These are phyloP conservation scores for Lethocerus indicus DNA, from an alignment of 1,140 invertebrate genomes.

Conservation along the genomic window DNA sequence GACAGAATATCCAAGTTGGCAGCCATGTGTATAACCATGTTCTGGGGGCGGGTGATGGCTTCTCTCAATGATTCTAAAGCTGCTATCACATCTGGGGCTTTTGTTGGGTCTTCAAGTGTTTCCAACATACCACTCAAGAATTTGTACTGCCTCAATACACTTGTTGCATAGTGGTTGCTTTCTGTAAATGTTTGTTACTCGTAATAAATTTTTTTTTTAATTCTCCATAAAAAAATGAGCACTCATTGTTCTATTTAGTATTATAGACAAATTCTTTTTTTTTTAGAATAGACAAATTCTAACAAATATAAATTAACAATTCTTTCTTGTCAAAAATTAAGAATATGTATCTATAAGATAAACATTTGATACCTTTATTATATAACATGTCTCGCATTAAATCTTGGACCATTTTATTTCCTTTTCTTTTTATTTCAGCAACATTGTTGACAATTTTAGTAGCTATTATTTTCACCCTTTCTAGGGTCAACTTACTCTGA, in stretches of 20 bases:
- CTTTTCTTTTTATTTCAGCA: constrained; percentile 45
- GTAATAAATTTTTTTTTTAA: neutral
- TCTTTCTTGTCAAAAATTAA: too few relatives aligned
- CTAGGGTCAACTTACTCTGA: constrained; percentile 45
- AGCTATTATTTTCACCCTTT: constrained; percentile 56
- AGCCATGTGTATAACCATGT: constrained; percentile 51
- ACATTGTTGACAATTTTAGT: constrained; percentile 63
- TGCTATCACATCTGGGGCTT: constrained; percentile 34
- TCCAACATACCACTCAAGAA: constrained; percentile 51
- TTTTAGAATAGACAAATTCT: neutral
- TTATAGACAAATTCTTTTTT: neutral
- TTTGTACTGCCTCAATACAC: constrained; percentile 54
- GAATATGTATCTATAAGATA: neutral
- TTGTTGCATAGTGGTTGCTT: constrained; percentile 49
- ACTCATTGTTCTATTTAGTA: neutral
- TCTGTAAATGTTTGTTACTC: constrained; percentile 27
- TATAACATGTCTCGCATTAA: constrained; percentile 43
- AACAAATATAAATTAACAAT: neutral
- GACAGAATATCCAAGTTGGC: constrained; percentile 44
- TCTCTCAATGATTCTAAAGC: constrained; percentile 42
- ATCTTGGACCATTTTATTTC: constrained; percentile 35
- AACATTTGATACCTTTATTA: constrained; percentile 32
- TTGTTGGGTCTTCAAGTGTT: constrained; percentile 30
- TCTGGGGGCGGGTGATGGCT: constrained; percentile 35
- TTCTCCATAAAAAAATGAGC: neutral